A percentile compares a stretch with the other conserved stretches of the same genome.
Evolutionary conservation across 2,797 vertebrate genomes (phyloP).

Genomic region (Acanthopagrus latus): DNA sequence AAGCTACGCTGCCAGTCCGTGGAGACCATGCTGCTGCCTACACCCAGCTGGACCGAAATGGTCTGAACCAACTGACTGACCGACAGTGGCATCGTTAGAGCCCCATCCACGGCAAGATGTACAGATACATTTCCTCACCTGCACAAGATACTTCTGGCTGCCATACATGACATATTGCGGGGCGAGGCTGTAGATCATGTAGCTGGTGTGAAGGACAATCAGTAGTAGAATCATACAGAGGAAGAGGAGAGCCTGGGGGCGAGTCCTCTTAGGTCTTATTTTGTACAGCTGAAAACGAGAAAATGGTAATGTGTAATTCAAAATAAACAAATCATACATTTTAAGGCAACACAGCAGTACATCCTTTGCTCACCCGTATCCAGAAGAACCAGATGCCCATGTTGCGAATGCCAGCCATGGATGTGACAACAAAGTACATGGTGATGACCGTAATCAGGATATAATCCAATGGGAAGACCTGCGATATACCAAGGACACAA

Average conservation of each 20-base stretch:
- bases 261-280: constrained; percentile 93
- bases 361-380: constrained; percentile 88
- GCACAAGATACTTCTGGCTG: constrained; percentile 95
- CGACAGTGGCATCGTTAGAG: constrained; percentile 32
- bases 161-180: constrained; percentile 99
- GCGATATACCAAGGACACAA: constrained; percentile 51
- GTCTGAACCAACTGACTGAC: constrained; percentile 37
- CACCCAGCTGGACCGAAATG: constrained; percentile 40
- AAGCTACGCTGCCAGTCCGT: constrained; percentile 37
- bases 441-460: constrained; percentile 97
- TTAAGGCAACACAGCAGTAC: background rate
- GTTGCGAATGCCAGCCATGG: constrained; percentile 98
- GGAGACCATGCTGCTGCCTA: constrained; percentile 51
- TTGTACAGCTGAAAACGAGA: constrained; percentile 91
- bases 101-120: constrained; percentile 6
- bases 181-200: constrained; percentile 98
- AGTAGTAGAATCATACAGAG: constrained; percentile 98
- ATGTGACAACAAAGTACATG: constrained; percentile 98
- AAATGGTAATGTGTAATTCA: constrained; percentile 6
- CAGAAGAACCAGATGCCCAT: constrained; percentile 99
- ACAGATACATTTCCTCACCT: constrained; percentile 84
- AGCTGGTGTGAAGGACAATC: constrained; percentile 97
- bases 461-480: constrained; percentile 99
- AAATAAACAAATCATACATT: too few relatives aligned
- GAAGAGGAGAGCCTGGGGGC: constrained; percentile 97